Evolutionary conservation across 2,113 vertebrate genomes (phyloP).

Genomic region (Antigone vipio): DNA sequence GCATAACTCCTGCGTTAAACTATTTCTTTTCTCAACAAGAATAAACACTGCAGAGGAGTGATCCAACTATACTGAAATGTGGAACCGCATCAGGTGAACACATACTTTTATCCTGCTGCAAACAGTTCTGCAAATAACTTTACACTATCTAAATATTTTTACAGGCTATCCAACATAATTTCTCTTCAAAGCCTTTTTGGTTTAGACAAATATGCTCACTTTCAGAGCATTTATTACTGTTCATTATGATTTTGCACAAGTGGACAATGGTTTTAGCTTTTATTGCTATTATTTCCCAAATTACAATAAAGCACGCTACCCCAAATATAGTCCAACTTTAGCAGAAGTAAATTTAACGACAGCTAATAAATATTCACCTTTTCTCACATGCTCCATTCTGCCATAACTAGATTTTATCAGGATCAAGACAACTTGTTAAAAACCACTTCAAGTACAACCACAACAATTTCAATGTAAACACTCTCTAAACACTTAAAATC

Average conservation of each 20-base stretch:
- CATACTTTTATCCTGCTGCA: neutral
- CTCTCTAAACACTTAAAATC: neutral
- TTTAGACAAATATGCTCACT: neutral
- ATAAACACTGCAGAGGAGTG: slow-evolving; percentile 5
- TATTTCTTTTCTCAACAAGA: slow-evolving; percentile 7
- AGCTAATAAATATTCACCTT: neutral
- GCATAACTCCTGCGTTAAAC: neutral
- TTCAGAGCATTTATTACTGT: neutral
- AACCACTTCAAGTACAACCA: neutral
- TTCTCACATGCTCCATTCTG: neutral
- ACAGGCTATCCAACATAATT: neutral
- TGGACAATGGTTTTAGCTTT: neutral
- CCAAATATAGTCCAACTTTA: neutral
- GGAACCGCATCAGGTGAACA: neutral
- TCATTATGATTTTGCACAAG: neutral
- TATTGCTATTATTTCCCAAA: neutral
- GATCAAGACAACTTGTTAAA: neutral
- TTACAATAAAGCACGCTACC: neutral
- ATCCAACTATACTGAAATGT: neutral
- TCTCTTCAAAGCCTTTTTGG: neutral
- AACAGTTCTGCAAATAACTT: slow-evolving; percentile 3
- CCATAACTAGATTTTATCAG: neutral
- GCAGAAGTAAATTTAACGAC: neutral
- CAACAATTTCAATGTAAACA: neutral
- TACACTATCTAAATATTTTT: slow-evolving; percentile 22